Percentiles rank a stretch among this genome's conserved stretches.
Evolutionary conservation across 2,113 vertebrate genomes (phyloP).

Genomic region (Synodontis membranacea): DNA sequence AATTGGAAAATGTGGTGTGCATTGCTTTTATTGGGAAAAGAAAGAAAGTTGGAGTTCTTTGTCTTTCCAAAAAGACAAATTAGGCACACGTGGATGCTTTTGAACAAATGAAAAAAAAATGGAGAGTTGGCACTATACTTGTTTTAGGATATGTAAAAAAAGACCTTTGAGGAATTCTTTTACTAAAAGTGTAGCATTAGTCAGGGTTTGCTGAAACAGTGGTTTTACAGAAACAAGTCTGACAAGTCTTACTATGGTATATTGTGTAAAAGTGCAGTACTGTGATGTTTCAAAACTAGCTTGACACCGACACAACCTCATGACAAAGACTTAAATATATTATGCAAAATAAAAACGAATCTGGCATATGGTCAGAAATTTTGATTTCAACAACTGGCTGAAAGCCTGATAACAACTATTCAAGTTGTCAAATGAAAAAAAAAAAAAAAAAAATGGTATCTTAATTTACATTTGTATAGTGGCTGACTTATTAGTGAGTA

Average conservation of each 20-base stretch:
- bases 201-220: background rate
- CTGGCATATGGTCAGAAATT: background rate
- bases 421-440: background rate
- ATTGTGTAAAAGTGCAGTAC: background rate
- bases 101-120: background rate
- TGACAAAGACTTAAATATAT: background rate
- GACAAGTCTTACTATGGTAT: background rate
- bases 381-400: background rate
- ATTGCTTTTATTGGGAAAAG: background rate
- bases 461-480: background rate
- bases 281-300: constrained; percentile 4
- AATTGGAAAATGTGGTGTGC: constrained; percentile 13
- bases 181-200: background rate
- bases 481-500: background rate
- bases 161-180: background rate
- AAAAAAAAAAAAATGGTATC: too few relatives aligned
- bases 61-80: background rate
- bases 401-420: background rate
- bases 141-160: constrained; percentile 7
- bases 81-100: constrained; percentile 39
- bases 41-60: background rate
- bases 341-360: constrained; percentile 5
- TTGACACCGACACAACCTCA: background rate
- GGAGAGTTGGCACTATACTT: background rate
- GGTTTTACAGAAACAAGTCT: background rate